These are phyloP conservation scores for Uria aalge DNA, from an alignment of 2,113 vertebrate genomes.

Conservation along the genomic window DNA sequence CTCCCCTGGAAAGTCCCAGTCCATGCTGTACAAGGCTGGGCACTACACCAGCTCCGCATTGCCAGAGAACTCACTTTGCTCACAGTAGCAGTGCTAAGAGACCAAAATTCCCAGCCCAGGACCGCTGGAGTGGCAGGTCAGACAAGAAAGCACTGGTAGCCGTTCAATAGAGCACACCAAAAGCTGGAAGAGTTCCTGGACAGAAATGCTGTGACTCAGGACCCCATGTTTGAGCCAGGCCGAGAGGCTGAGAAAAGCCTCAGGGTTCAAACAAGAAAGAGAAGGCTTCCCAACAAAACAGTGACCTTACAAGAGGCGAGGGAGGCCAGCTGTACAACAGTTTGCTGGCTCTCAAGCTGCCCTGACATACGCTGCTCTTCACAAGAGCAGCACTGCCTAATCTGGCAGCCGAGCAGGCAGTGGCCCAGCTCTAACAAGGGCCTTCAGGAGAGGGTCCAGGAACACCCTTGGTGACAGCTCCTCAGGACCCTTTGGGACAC, in stretches of 20 bases:
- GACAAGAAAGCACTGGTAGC: background rate
- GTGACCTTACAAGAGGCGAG: background rate
- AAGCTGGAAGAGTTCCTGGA: background rate
- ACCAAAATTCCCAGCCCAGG: background rate
- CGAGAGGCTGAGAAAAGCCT: background rate
- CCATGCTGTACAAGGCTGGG: background rate
- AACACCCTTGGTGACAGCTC: background rate
- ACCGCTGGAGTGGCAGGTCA: background rate
- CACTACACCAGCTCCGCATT: background rate
- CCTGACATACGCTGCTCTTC: accelerated
- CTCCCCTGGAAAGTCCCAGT: background rate
- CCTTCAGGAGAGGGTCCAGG: background rate
- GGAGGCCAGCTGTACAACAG: background rate
- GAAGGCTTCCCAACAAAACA: background rate
- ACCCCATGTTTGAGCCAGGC: background rate
- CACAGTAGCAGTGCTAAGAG: background rate
- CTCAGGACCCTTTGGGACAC: background rate
- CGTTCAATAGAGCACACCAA: accelerated
- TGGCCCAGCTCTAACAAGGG: accelerated
- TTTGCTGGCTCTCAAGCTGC: accelerated
- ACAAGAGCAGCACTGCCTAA: background rate
- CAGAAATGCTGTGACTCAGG: background rate
- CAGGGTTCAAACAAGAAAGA: background rate
- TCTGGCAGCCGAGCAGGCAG: background rate
- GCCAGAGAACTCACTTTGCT: background rate